A percentile compares a stretch with the other conserved stretches of the same genome.
Evolutionary conservation across 2,888 invertebrate species (phyloP).

Genomic region (Cyclophora punctaria): DNA sequence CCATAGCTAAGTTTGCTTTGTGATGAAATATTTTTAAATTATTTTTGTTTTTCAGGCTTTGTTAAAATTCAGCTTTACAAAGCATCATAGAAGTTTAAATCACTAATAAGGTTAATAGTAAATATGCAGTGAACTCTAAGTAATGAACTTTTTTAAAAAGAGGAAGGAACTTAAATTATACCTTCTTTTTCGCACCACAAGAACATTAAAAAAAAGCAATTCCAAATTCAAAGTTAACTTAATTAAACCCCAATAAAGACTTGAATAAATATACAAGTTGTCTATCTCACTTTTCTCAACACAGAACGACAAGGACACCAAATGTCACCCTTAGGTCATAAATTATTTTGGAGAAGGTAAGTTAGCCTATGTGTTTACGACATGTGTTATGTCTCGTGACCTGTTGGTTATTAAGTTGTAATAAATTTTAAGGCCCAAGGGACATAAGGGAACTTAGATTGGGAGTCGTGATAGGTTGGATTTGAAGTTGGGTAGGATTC

Average conservation of each 20-base stretch:
- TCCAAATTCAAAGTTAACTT: conserved; percentile 34
- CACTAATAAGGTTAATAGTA: too few species aligned
- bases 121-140: too few species aligned
- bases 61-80: too few species aligned
- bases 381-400: conserved; percentile 65
- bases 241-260: conserved; percentile 66
- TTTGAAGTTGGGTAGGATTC: too few species aligned
- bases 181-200: neutral
- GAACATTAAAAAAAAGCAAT: conserved; percentile 17
- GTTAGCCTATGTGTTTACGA: conserved; percentile 48
- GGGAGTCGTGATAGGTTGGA: too few species aligned
- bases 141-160: too few species aligned
- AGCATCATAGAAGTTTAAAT: too few species aligned
- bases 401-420: conserved; percentile 65
- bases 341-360: conserved; percentile 53
- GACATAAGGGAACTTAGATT: conserved; percentile 17
- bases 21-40: too few species aligned
- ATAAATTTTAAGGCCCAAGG: conserved; percentile 60
- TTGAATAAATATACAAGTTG: conserved; percentile 45
- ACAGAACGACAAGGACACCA: conserved; percentile 20
- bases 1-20: too few species aligned
- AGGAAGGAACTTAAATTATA: too few species aligned
- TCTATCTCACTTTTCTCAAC: conserved; percentile 27
- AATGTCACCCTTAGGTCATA: conserved; percentile 39
- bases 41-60: too few species aligned